phyloP scores from a whole-genome alignment of 2,113 vertebrate genomes.

The Gambusia holbrooki region DNA sequence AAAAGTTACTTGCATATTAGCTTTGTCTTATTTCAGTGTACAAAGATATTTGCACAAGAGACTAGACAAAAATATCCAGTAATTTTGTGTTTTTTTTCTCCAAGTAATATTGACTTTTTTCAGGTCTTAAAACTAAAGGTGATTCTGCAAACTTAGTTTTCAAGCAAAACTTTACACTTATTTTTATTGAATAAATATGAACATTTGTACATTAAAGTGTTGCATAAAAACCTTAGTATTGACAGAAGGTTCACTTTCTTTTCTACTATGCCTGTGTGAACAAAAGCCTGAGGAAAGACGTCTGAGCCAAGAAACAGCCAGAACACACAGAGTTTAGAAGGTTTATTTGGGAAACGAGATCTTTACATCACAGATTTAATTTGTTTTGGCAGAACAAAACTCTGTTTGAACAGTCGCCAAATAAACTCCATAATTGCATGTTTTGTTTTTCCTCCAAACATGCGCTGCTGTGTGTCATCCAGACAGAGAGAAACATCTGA shows the following conservation, averaged over 20 bases:
- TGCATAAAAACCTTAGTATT: not conserved
- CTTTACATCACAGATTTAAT: not conserved
- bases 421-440: slow-evolving; percentile 6
- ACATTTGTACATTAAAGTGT: not conserved
- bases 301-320: not conserved
- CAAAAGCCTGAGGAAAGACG: not conserved
- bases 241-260: not conserved
- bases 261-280: not conserved
- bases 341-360: not conserved
- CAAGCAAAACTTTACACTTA: not conserved
- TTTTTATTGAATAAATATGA: not conserved
- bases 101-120: too few species aligned
- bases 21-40: too few species aligned
- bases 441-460: slow-evolving; percentile 25
- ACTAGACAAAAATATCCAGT: too few species aligned
- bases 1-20: too few species aligned
- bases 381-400: slow-evolving; percentile 15
- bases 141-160: not conserved
- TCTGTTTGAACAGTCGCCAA: not conserved
- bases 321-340: not conserved
- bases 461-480: not conserved
- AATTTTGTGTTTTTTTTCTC: too few species aligned
- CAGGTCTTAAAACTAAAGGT: too few species aligned
- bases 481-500: slow-evolving; percentile 8
- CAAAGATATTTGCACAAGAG: too few species aligned